Percentiles rank a stretch among this genome's conserved stretches.
Evolutionary conservation across 2,797 vertebrate species (phyloP).

Genomic region (Enteromius unitaeniatus): DNA sequence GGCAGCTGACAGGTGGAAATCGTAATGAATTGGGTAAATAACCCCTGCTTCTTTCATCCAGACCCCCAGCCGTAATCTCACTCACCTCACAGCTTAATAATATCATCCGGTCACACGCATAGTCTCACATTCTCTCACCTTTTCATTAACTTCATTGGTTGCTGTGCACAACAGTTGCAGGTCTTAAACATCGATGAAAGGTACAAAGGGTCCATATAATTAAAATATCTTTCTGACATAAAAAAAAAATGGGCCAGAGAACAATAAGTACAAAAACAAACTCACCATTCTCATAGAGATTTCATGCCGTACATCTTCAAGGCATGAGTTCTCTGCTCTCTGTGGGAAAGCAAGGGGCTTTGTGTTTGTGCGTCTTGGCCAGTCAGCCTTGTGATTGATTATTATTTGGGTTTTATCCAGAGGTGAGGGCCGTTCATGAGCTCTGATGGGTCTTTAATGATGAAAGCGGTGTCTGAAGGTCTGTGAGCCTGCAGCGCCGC

Average conservation of each 20-base stretch:
- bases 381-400: conserved; percentile 67
- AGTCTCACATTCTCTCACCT: conserved; percentile 21
- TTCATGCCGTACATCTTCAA: conserved; percentile 10
- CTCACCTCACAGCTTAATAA: conserved; percentile 17
- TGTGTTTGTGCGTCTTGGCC: conserved; percentile 59
- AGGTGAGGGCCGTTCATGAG: conserved; percentile 59
- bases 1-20: conserved; percentile 49
- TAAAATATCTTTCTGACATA: conserved; percentile 1
- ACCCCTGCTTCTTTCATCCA: conserved; percentile 40
- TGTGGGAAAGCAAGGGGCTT: conserved; percentile 36
- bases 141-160: conserved; percentile 30
- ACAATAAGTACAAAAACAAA: conserved; percentile 6
- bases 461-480: conserved; percentile 63
- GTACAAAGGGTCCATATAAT: conserved; percentile 1
- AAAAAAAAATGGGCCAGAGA: neutral
- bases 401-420: conserved; percentile 63
- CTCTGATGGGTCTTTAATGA: conserved; percentile 66
- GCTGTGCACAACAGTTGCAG: neutral
- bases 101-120: conserved; percentile 20
- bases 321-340: conserved; percentile 12
- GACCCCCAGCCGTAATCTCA: neutral
- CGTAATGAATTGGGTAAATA: conserved; percentile 64
- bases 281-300: neutral
- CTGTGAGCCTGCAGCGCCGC: conserved; percentile 56
- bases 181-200: neutral